Conservation (phyloP, 2,888 invertebrate genomes). For the Lochmaea crataegi region DNA sequence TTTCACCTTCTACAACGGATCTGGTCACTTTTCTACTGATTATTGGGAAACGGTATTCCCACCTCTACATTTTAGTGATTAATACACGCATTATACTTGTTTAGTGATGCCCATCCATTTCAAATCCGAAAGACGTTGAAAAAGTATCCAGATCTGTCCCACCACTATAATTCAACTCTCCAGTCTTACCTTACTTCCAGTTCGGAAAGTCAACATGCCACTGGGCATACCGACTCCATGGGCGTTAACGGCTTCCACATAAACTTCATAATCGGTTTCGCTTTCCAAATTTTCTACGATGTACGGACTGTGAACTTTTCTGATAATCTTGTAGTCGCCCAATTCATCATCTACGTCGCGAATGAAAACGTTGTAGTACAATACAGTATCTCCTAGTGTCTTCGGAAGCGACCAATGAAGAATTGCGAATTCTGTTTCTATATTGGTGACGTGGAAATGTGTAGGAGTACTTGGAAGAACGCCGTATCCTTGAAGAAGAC, state of each 20-base stretch:
- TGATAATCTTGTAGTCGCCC: constrained; percentile 62
- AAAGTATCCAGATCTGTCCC: too few relatives aligned
- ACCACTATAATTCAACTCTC: background rate
- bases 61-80: too few relatives aligned
- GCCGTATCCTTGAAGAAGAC: constrained; percentile 86
- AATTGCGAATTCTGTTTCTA: constrained; percentile 81
- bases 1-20: too few relatives aligned
- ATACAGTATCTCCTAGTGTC: constrained; percentile 77
- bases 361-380: constrained; percentile 66
- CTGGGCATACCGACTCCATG: constrained; percentile 84
- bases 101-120: too few relatives aligned
- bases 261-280: constrained; percentile 83
- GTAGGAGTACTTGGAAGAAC: constrained; percentile 82
- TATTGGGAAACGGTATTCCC: too few relatives aligned
- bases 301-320: constrained; percentile 74
- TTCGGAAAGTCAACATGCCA: constrained; percentile 80
- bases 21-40: too few relatives aligned
- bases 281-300: constrained; percentile 80
- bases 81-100: too few relatives aligned
- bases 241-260: constrained; percentile 81
- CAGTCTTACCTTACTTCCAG: constrained; percentile 72
- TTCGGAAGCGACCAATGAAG: constrained; percentile 83
- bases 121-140: too few relatives aligned
- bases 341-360: constrained; percentile 56
- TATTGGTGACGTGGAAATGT: constrained; percentile 76